Conservation (phyloP, 2,113 vertebrate species). For the Pomatorhinus ruficollis region DNA sequence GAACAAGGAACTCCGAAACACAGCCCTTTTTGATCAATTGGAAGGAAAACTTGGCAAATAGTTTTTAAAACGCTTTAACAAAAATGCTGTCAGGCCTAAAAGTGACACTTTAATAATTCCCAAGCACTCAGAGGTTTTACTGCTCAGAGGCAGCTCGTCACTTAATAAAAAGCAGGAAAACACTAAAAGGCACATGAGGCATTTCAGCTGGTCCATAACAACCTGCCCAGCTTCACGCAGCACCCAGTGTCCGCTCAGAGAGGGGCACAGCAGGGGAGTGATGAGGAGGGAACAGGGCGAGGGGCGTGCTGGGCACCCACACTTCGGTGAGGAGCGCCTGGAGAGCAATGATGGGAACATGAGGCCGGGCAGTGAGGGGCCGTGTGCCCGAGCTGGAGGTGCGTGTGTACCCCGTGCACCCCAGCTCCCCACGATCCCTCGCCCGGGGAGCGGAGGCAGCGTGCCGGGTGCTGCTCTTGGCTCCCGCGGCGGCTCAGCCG, state of each 20-base stretch:
- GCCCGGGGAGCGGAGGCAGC: accelerated
- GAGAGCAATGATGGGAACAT: accelerated
- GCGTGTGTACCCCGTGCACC: accelerated
- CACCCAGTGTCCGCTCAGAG: accelerated
- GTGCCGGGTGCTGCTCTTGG: accelerated
- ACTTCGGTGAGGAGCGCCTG: accelerated
- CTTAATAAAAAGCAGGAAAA: background rate
- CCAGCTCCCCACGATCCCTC: accelerated
- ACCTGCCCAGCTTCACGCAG: background rate
- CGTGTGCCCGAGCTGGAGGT: accelerated
- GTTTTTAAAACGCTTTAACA: background rate
- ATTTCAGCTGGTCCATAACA: background rate
- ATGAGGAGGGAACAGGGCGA: background rate
- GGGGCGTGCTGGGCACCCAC: background rate
- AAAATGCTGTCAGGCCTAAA: background rate
- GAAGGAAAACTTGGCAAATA: background rate
- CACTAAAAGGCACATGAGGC: background rate
- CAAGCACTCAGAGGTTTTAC: background rate
- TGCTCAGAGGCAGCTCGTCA: background rate
- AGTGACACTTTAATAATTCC: background rate
- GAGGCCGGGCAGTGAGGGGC: accelerated
- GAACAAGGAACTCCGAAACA: background rate
- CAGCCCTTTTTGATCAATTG: accelerated
- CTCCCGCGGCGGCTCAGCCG: accelerated
- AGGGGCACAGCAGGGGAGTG: accelerated